Conservation (phyloP, 2,797 vertebrate genomes). For the Synanceia verrucosa region DNA sequence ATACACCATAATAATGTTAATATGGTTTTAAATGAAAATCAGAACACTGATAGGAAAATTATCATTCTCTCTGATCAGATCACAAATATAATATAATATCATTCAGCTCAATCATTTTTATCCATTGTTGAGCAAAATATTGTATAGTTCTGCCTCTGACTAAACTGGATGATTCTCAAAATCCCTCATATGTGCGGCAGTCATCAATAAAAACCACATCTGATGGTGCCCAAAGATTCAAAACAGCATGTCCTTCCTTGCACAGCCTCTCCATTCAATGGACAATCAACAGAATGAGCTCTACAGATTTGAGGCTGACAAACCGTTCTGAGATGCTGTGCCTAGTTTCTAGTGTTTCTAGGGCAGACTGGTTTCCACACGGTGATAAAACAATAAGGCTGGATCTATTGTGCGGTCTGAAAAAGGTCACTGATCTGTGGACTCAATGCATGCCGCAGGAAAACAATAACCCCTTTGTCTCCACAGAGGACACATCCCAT, state of each 20-base stretch:
- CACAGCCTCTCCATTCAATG: constrained; percentile 24
- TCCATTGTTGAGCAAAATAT: neutral
- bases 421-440: constrained; percentile 61
- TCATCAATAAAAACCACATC: constrained; percentile 2
- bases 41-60: too few relatives aligned
- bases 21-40: too few relatives aligned
- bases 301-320: constrained; percentile 28
- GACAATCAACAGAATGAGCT: constrained; percentile 29
- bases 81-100: too few relatives aligned
- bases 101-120: neutral
- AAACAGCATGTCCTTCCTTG: constrained; percentile 30
- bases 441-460: constrained; percentile 45
- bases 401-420: constrained; percentile 47
- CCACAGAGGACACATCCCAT: constrained; percentile 14
- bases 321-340: constrained; percentile 12
- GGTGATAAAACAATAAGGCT: constrained; percentile 38
- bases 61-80: fast-evolving
- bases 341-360: constrained; percentile 36
- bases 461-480: constrained; percentile 65
- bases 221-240: constrained; percentile 8
- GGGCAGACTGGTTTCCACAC: constrained; percentile 43
- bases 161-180: neutral
- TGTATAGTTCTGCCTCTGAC: neutral
- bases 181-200: neutral
- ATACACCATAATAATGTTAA: too few relatives aligned